phyloP scores from a whole-genome alignment of 2,888 invertebrate genomes.

The Tetropium fuscum region DNA sequence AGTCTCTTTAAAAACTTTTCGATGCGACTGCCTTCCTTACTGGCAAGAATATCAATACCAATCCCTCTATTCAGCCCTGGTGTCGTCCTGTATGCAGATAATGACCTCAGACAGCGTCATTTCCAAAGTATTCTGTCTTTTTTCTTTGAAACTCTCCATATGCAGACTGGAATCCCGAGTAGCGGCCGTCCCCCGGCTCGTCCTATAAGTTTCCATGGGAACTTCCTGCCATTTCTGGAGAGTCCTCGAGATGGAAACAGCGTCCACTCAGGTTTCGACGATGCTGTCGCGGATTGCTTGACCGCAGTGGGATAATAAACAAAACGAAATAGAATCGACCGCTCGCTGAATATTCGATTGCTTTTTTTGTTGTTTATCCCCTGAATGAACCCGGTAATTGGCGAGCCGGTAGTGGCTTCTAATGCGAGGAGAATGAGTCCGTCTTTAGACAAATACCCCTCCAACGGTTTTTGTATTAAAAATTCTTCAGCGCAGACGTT shows the following conservation, averaged over 20 bases:
- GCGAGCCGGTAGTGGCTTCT: conserved; percentile 24
- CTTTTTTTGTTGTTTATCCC: conserved; percentile 26
- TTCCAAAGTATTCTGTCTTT: no score
- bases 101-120: no score
- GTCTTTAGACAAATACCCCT: conserved; percentile 33
- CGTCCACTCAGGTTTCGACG: conserved; percentile 8
- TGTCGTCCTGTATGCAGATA: no score
- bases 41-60: no score
- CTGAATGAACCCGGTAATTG: conserved; percentile 21
- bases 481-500: conserved; percentile 38
- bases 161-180: neutral
- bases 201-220: neutral
- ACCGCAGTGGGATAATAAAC: conserved; percentile 11
- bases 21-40: no score
- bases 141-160: neutral
- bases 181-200: neutral
- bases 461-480: conserved; percentile 35
- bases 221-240: neutral
- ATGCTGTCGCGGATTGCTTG: conserved; percentile 10
- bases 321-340: conserved; percentile 19
- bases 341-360: conserved; percentile 14
- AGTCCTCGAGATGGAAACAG: neutral
- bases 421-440: conserved; percentile 34
- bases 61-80: no score
- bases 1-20: no score